phyloP scores from a whole-genome alignment of 2,113 vertebrate species.

The Ardeotis arabs region DNA sequence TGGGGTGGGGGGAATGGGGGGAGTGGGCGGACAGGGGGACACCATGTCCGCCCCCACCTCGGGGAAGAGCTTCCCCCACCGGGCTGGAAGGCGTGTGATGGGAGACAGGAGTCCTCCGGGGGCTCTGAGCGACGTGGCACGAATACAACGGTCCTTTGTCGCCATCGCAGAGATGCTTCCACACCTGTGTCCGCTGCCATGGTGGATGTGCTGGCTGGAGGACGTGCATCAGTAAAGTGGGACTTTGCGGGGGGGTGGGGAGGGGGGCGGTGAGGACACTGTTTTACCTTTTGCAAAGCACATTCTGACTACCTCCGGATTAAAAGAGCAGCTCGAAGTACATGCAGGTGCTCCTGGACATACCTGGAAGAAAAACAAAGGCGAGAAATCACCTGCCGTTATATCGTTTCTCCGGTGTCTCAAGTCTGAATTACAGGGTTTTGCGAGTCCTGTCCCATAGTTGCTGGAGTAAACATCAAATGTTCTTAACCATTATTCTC shows the following conservation, averaged over 20 bases:
- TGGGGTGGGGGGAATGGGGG: too few relatives aligned
- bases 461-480: neutral
- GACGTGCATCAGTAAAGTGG: neutral
- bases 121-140: neutral
- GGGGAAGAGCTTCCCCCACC: neutral
- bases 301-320: neutral
- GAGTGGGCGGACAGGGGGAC: too few relatives aligned
- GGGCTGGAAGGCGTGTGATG: neutral
- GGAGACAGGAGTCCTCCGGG: neutral
- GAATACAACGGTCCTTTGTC: conserved; percentile 9
- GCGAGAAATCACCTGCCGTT: neutral
- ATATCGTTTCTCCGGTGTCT: neutral
- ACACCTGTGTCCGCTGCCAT: neutral
- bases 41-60: too few relatives aligned
- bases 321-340: conserved; percentile 3
- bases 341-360: neutral
- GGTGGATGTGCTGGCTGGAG: neutral
- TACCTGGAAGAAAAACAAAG: neutral
- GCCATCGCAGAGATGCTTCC: neutral
- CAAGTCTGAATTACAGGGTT: neutral
- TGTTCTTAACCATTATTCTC: conserved; percentile 1
- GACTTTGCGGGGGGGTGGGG: too few relatives aligned
- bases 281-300: neutral
- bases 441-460: neutral
- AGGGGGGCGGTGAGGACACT: neutral